Evolutionary conservation across 1,140 invertebrate genomes (phyloP).

Genomic region (Drepana arcuata): DNA sequence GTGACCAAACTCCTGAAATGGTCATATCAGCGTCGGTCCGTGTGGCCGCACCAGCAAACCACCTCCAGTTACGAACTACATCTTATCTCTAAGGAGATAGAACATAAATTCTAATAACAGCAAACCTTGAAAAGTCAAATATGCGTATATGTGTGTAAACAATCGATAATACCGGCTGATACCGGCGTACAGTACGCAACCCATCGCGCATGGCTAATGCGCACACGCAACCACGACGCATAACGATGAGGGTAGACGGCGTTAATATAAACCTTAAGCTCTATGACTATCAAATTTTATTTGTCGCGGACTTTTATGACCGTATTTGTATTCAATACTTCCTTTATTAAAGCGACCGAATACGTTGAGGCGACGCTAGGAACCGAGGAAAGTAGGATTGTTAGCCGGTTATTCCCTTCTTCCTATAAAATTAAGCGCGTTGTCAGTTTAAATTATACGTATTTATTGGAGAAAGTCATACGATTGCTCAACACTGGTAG

Average conservation of each 20-base stretch:
- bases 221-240: slow-evolving; percentile 39
- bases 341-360: slow-evolving; percentile 24
- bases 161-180: slow-evolving; percentile 43
- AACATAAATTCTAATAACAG: slow-evolving; percentile 20
- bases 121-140: slow-evolving; percentile 23
- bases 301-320: slow-evolving; percentile 39
- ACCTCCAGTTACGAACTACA: slow-evolving; percentile 4
- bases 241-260: slow-evolving; percentile 45
- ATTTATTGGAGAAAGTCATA: slow-evolving; percentile 36
- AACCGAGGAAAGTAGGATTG: too few species aligned
- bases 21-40: slow-evolving; percentile 41
- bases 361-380: slow-evolving; percentile 6
- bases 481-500: too few species aligned
- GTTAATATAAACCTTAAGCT: slow-evolving; percentile 34
- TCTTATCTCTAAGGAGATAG: slow-evolving; percentile 26
- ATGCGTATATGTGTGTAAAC: slow-evolving; percentile 42
- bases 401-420: too few species aligned
- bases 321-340: slow-evolving; percentile 58
- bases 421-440: too few species aligned
- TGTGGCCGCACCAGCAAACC: slow-evolving; percentile 24
- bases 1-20: slow-evolving; percentile 65
- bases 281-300: slow-evolving; percentile 49
- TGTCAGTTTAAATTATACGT: slow-evolving; percentile 21
- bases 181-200: slow-evolving; percentile 26
- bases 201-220: slow-evolving; percentile 56